Evolutionary conservation across 2,888 invertebrate species (phyloP).

Genomic region (Lochmaea capreae): DNA sequence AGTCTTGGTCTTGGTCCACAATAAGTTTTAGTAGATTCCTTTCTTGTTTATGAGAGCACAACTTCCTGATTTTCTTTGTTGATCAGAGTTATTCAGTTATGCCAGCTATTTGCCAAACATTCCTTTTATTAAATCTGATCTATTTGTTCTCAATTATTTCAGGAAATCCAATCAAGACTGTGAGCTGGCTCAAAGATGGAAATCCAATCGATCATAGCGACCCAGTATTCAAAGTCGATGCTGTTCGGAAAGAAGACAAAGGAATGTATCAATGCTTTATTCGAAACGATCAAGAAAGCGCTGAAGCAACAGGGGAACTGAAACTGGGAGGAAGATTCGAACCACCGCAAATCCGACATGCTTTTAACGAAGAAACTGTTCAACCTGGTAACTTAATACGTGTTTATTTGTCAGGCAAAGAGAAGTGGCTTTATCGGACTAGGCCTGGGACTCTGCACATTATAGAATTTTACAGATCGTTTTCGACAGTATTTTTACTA

Average conservation of each 20-base stretch:
- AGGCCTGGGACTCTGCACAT: too few species aligned
- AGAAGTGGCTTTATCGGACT: too few species aligned
- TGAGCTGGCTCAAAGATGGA: constrained; percentile 94
- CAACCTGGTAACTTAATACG: constrained; percentile 74
- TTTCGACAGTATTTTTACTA: too few species aligned
- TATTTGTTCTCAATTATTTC: constrained; percentile 19
- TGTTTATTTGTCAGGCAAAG: too few species aligned
- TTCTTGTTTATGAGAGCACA: too few species aligned
- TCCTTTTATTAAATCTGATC: not conserved
- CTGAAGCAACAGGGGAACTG: constrained; percentile 91
- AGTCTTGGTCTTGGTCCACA: too few species aligned
- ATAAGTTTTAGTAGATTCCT: too few species aligned
- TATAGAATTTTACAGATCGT: too few species aligned
- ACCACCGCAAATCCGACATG: constrained; percentile 88
- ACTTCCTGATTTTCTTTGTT: too few species aligned
- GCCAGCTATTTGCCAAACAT: not conserved
- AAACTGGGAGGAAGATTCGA: constrained; percentile 94
- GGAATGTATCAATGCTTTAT: constrained; percentile 98
- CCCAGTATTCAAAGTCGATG: constrained; percentile 84
- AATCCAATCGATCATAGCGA: constrained; percentile 86
- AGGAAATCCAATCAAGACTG: constrained; percentile 87
- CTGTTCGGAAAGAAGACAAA: constrained; percentile 93
- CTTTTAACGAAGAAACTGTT: constrained; percentile 89
- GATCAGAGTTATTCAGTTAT: too few species aligned
- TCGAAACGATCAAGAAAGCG: constrained; percentile 91